These are phyloP conservation scores for Celastrina argiolus DNA, from an alignment of 2,888 invertebrate species.

Conservation along the genomic window DNA sequence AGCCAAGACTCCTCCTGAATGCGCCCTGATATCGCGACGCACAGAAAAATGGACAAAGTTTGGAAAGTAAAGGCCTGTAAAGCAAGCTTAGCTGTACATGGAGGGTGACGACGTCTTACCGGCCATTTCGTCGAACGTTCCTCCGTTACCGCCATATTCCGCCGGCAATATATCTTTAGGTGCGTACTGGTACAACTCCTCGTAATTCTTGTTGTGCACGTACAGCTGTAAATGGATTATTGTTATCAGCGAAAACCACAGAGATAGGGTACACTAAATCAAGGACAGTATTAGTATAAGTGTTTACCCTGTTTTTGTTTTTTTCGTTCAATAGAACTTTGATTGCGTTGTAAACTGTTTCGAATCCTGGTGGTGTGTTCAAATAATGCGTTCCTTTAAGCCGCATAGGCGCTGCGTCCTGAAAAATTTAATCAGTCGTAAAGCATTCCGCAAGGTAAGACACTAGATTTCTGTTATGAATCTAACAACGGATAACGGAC, in stretches of 20 bases:
- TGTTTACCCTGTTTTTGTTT: constrained; percentile 72
- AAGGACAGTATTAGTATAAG: not conserved
- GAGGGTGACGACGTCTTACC: no score
- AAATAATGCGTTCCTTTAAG: constrained; percentile 79
- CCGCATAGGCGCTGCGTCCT: constrained; percentile 78
- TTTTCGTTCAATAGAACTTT: constrained; percentile 77
- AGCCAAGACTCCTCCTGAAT: no score
- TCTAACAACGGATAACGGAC: no score
- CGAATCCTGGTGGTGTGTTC: constrained; percentile 76
- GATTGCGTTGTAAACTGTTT: constrained; percentile 72
- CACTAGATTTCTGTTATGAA: no score
- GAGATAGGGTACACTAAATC: not conserved
- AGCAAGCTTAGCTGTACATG: no score
- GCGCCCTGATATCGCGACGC: no score
- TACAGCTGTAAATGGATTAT: constrained; percentile 50
- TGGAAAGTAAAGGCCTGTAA: no score
- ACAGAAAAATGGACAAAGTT: no score
- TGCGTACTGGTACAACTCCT: constrained; percentile 76
- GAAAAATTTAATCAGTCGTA: constrained; percentile 45
- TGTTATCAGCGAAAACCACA: not conserved
- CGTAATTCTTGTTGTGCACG: constrained; percentile 72
- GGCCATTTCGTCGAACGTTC: constrained; percentile 66
- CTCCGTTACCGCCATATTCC: constrained; percentile 82
- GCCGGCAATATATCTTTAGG: constrained; percentile 78
- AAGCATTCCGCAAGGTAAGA: no score